Percentiles rank a stretch among this genome's conserved stretches.
phyloP scores from a whole-genome alignment of 2,888 invertebrate genomes.

The Clepsis dumicolana region DNA sequence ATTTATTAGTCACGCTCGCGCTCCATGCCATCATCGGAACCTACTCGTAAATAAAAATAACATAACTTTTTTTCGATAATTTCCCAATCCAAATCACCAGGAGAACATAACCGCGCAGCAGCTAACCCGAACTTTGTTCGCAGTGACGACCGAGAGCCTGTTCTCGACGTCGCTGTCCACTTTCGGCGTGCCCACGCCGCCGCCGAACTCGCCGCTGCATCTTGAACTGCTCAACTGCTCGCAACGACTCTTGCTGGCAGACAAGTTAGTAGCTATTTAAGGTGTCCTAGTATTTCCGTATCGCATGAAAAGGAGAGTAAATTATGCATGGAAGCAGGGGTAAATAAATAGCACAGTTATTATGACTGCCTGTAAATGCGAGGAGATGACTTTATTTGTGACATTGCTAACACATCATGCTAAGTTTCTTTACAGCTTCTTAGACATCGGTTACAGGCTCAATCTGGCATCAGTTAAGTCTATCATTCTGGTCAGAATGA shows the following conservation, averaged over 20 bases:
- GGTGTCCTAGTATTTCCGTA: neutral
- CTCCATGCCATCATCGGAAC: neutral
- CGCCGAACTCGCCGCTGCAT: conserved; percentile 89
- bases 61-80: conserved; percentile 31
- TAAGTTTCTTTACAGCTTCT: too few relatives aligned
- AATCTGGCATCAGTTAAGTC: too few relatives aligned
- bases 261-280: conserved; percentile 66
- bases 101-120: conserved; percentile 21
- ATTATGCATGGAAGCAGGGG: too few relatives aligned
- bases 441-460: too few relatives aligned
- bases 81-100: conserved; percentile 35
- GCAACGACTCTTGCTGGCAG: conserved; percentile 78
- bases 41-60: neutral
- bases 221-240: conserved; percentile 88
- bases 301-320: neutral
- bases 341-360: neutral
- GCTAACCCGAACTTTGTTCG: conserved; percentile 49
- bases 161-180: conserved; percentile 88
- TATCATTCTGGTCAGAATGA: too few relatives aligned
- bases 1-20: neutral
- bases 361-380: too few relatives aligned
- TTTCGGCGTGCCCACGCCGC: conserved; percentile 89
- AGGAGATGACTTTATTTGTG: too few relatives aligned
- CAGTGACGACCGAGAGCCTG: conserved; percentile 89
- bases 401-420: too few relatives aligned